These are phyloP conservation scores for Brachionus manjavacas DNA, from an alignment of 1,140 invertebrate species.

Conservation along the genomic window DNA sequence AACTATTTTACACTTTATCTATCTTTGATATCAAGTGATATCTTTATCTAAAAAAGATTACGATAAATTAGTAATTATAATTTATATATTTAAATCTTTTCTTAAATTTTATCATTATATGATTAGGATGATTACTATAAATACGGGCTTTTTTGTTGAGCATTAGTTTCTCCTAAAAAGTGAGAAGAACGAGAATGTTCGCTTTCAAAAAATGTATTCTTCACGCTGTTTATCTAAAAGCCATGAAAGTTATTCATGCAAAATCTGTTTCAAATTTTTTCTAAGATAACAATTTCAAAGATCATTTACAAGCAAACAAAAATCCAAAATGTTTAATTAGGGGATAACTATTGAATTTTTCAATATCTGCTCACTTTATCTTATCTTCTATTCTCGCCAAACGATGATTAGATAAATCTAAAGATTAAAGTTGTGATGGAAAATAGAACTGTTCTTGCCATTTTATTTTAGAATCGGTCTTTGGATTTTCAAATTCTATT, in stretches of 20 bases:
- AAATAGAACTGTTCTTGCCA: not conserved
- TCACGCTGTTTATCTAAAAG: not conserved
- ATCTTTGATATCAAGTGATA: conserved; percentile 42
- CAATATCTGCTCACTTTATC: not conserved
- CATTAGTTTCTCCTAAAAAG: not conserved
- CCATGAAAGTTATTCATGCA: not conserved
- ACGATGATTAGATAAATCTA: conserved; percentile 18
- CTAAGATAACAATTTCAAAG: not conserved
- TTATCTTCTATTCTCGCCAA: not conserved
- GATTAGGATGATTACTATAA: conserved; percentile 38
- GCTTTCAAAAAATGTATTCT: not conserved
- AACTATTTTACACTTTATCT: conserved; percentile 29
- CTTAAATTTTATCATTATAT: conserved; percentile 36
- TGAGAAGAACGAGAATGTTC: not conserved
- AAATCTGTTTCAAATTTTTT: conserved; percentile 17
- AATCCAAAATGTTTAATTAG: not conserved
- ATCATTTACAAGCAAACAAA: not conserved
- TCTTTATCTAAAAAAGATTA: conserved; percentile 41
- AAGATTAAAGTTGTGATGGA: not conserved
- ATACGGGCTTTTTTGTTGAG: not conserved
- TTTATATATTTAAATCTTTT: conserved; percentile 41
- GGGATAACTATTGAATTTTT: conserved; percentile 2
- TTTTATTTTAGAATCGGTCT: not conserved
- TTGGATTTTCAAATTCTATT: too few relatives aligned
- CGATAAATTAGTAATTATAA: conserved; percentile 41